phyloP scores from a whole-genome alignment of 2,888 invertebrate species.

The Ptycholaimellus sp. region DNA sequence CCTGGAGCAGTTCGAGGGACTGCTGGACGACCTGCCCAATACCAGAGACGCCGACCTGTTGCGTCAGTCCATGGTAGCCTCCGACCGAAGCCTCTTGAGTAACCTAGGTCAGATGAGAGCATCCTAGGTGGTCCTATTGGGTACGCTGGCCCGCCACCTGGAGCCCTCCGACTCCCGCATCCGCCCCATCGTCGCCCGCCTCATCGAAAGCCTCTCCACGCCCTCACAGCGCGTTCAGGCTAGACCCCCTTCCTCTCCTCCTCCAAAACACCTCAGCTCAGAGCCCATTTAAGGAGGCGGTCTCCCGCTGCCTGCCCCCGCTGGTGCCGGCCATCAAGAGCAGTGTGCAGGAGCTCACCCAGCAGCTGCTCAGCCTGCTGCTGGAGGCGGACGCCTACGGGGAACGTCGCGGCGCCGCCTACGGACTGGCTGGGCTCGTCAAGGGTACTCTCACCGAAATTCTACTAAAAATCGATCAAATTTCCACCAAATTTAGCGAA shows the following conservation, averaged over 20 bases:
- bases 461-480: no score
- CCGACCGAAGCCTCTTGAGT: no score
- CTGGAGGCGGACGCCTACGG: conserved; percentile 77
- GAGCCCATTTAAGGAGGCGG: conserved; percentile 51
- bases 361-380: conserved; percentile 57
- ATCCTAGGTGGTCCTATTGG: conserved; percentile 62
- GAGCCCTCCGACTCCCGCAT: conserved; percentile 48
- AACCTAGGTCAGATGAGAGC: no score
- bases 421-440: conserved; percentile 60
- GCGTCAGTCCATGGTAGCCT: conserved; percentile 64
- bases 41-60: conserved; percentile 68
- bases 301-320: conserved; percentile 78
- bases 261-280: background rate
- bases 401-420: conserved; percentile 77
- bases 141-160: conserved; percentile 79
- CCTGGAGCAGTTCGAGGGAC: conserved; percentile 70
- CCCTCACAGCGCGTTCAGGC: conserved; percentile 61
- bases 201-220: conserved; percentile 70
- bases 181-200: conserved; percentile 54
- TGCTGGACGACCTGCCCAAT: conserved; percentile 72
- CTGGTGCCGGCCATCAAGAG: conserved; percentile 71
- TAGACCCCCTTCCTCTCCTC: background rate
- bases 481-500: no score
- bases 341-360: conserved; percentile 62
- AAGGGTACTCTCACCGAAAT: no score